Evolutionary conservation across 2,797 vertebrate species (phyloP).

Genomic region (Nasua narica): DNA sequence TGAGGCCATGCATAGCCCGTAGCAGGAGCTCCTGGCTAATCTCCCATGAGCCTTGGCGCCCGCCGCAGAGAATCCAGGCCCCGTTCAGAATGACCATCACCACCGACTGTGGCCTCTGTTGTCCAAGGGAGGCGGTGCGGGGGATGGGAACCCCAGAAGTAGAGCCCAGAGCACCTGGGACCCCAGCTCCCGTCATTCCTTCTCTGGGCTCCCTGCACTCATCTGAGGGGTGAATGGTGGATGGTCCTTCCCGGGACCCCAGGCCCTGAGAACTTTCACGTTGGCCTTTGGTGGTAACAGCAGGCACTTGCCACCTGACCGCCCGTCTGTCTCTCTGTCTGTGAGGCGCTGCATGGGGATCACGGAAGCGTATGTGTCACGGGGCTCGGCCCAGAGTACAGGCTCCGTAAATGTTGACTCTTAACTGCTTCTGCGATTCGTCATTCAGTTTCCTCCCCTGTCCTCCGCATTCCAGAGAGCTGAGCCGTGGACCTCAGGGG

Average conservation of each 20-base stretch:
- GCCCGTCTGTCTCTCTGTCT: too few species aligned
- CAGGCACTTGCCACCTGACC: background rate
- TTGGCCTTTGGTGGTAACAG: background rate
- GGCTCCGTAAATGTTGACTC: background rate
- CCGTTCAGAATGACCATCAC: background rate
- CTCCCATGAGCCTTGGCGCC: background rate
- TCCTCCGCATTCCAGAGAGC: background rate
- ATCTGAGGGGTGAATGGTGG: background rate
- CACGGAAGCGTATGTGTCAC: background rate
- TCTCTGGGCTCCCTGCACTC: background rate
- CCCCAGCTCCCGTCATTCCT: background rate
- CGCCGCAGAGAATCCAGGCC: background rate
- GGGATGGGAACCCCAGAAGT: background rate
- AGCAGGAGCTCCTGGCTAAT: background rate
- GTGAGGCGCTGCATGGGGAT: too few species aligned
- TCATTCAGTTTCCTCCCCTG: background rate
- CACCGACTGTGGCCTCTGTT: background rate
- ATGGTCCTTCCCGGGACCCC: fast-evolving
- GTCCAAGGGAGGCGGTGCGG: background rate
- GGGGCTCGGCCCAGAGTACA: fast-evolving
- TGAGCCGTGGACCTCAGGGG: background rate
- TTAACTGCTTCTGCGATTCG: background rate
- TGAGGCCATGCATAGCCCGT: background rate
- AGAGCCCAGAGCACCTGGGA: background rate
- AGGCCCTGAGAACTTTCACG: background rate